phyloP scores from a whole-genome alignment of 2,888 invertebrate species.

The Eurytoma adleriae region DNA sequence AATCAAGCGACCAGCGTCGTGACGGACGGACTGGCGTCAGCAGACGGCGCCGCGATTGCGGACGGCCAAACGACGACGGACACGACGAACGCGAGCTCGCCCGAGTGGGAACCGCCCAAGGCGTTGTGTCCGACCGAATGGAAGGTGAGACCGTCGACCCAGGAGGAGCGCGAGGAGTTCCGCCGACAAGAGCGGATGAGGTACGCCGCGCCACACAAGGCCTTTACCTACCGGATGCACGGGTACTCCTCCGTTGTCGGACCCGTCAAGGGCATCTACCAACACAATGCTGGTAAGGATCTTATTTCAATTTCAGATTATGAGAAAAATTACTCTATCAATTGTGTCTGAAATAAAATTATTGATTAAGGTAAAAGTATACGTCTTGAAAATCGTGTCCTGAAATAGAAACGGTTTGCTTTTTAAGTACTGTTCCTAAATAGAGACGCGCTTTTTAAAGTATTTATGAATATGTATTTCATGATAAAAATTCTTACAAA shows the following conservation, averaged over 20 bases:
- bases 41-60: no score
- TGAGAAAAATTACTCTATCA: no score
- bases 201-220: constrained; percentile 92
- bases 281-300: constrained; percentile 78
- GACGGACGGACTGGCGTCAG: constrained; percentile 48
- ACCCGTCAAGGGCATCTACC: constrained; percentile 88
- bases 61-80: no score
- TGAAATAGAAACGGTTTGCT: no score
- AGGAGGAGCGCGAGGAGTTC: constrained; percentile 87
- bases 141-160: constrained; percentile 88
- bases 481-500: no score
- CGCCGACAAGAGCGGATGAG: constrained; percentile 88
- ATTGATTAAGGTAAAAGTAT: no score
- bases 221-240: constrained; percentile 93
- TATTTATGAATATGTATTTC: no score
- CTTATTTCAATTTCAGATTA: no score
- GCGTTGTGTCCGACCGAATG: constrained; percentile 86
- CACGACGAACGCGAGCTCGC: constrained; percentile 60
- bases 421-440: no score
- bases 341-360: no score
- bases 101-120: constrained; percentile 75
- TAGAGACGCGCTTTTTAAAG: no score
- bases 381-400: no score
- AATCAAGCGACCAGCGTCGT: constrained; percentile 62
- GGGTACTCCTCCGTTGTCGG: constrained; percentile 91